Percentiles rank a stretch among this genome's conserved stretches.
These are phyloP conservation scores for Lasioglossum malachurum DNA, from an alignment of 2,888 invertebrate genomes.

Conservation along the genomic window DNA sequence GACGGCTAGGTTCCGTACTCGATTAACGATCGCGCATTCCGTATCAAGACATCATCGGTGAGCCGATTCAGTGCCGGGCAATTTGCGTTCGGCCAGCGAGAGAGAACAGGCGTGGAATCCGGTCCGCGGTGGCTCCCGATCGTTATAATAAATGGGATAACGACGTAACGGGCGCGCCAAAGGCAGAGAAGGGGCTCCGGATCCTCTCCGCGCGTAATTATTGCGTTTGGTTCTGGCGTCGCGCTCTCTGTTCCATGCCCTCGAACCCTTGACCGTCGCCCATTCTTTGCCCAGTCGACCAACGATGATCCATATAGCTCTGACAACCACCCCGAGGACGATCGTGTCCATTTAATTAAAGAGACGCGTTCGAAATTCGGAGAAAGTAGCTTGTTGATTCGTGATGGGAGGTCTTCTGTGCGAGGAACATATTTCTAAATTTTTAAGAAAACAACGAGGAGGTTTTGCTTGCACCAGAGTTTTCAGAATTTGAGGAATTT, in stretches of 20 bases:
- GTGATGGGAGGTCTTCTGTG: too few relatives aligned
- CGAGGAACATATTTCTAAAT: too few relatives aligned
- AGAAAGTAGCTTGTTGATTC: background rate
- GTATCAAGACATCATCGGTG: constrained; percentile 79
- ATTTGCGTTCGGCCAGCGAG: constrained; percentile 79
- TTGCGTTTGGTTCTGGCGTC: constrained; percentile 60
- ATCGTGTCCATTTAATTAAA: background rate
- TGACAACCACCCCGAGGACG: background rate
- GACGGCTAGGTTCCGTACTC: constrained; percentile 56
- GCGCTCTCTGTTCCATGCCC: constrained; percentile 24
- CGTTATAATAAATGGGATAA: constrained; percentile 81
- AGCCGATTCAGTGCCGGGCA: constrained; percentile 68
- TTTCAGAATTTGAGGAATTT: too few relatives aligned
- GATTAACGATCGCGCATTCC: constrained; percentile 78
- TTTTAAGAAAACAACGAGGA: too few relatives aligned
- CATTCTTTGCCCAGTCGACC: constrained; percentile 6
- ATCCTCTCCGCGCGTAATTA: constrained; percentile 75
- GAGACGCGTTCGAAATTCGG: background rate
- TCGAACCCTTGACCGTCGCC: background rate
- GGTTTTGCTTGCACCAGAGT: too few relatives aligned
- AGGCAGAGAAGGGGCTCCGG: constrained; percentile 41
- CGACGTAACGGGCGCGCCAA: constrained; percentile 74
- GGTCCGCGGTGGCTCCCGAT: constrained; percentile 72
- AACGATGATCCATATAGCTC: background rate
- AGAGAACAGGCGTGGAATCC: constrained; percentile 78